Percentiles rank a stretch among this genome's conserved stretches.
Conservation (phyloP, 2,113 vertebrate genomes). For the Passer montanus region DNA sequence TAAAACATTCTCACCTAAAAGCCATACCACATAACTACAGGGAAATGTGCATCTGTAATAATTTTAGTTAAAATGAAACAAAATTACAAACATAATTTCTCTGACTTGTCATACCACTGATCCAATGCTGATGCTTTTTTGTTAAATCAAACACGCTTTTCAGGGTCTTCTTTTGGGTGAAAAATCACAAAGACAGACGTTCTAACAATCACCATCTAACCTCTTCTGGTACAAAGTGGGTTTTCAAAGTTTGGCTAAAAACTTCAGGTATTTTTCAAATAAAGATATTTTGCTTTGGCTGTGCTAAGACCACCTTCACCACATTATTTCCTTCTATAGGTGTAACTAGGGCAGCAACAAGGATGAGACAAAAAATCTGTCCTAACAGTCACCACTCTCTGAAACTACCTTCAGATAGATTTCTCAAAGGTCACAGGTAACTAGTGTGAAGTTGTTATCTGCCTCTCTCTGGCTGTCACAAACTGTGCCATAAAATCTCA, state of each 20-base stretch:
- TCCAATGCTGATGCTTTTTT: neutral
- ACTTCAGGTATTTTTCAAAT: neutral
- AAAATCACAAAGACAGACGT: neutral
- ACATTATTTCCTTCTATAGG: neutral
- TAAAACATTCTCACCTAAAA: neutral
- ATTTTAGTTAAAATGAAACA: neutral
- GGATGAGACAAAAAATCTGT: neutral
- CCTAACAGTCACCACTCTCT: neutral
- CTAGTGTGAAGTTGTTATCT: neutral
- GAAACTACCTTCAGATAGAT: neutral
- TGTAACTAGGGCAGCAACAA: neutral
- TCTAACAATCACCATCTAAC: neutral
- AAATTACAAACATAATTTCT: neutral
- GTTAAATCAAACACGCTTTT: neutral
- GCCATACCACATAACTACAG: neutral
- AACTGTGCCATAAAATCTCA: neutral
- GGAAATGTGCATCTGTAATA: neutral
- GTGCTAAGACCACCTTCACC: neutral
- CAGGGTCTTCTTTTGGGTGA: neutral
- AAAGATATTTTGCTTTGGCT: neutral
- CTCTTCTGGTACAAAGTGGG: neutral
- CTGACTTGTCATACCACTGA: neutral
- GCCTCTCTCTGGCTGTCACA: neutral
- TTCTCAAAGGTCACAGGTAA: constrained; percentile 11
- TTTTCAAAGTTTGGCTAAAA: neutral